Evolutionary conservation across 2,797 vertebrate genomes (phyloP), one percentile per base, ranked within the genome.

Genomic region (Sebastes goodei): DNA sequence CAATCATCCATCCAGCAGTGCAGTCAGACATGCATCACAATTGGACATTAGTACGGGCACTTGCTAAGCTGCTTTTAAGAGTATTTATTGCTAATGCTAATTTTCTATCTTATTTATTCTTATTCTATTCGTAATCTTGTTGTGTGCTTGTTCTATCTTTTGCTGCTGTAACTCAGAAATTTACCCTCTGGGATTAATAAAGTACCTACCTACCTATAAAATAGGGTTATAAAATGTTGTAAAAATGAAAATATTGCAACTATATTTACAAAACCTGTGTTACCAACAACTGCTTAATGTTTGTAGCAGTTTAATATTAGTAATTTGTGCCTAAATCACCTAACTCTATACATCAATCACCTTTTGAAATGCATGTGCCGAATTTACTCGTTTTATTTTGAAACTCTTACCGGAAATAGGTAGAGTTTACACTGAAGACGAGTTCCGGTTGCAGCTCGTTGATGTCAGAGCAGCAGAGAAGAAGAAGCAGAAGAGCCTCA

Each of bases 301-400:
- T 23, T 69, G 20, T 11, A 12, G 20, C 14, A 6, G 14, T 27
- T 14, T n/a, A 29, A 29, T 49, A 25, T 27, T 25, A 27, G 11
- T 49, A 1, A 7, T 29, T 4, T 66, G 8, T 14, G n/a, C 23
- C 9, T 27, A 17, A 14, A 17, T 52, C 25, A 17, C 12, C 35
- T 38, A 6, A 33, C 57, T 29, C 20, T 15, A 10, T 7, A 21
- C 11, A 29, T 21, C 4, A 21, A 1, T 32, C 38, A 17, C 20
- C 5, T 32, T 52, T 52, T 6, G 8, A 32, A 35, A 38, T 5
- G 8, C 25, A 14, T 2, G 30, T 3, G 7, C 7, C 15, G 25
- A 30, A 4, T 42, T n/a, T 57, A 3, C 3, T 46, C 0, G 7
- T 71, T 27, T 78, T 72, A 78, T 72, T 82, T 68, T 78, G 57